Conservation (phyloP, 2,888 invertebrate genomes). For the Caradrina kadenii region DNA sequence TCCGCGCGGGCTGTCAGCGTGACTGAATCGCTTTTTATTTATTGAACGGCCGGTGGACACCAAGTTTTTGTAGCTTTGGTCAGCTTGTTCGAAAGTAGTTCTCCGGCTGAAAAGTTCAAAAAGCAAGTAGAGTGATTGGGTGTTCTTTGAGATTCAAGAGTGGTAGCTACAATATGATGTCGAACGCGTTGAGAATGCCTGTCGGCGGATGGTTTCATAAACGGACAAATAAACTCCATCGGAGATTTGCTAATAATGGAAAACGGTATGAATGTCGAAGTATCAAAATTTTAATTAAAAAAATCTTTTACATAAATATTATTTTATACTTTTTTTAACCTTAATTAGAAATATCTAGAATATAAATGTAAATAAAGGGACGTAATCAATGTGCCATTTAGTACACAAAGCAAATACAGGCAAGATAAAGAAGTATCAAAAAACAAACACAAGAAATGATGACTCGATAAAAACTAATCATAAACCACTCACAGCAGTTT, state of each 20-base stretch:
- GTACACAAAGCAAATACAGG: conserved; percentile 55
- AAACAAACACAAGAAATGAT: conserved; percentile 38
- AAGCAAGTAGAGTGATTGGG: conserved; percentile 71
- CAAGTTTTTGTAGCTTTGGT: conserved; percentile 75
- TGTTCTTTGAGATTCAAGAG: conserved; percentile 70
- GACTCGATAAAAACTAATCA: conserved; percentile 28
- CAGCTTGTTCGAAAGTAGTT: conserved; percentile 80
- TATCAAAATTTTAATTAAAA: neutral
- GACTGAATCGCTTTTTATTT: conserved; percentile 80
- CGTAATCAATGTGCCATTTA: conserved; percentile 23
- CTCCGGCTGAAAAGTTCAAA: conserved; percentile 68
- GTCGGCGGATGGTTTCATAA: conserved; percentile 86
- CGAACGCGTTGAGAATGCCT: conserved; percentile 81
- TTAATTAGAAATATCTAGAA: neutral
- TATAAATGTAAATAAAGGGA: conserved; percentile 3
- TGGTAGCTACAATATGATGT: conserved; percentile 82
- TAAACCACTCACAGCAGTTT: conserved; percentile 4
- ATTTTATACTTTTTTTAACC: neutral
- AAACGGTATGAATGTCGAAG: conserved; percentile 80
- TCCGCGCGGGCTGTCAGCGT: conserved; percentile 76
- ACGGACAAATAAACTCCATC: conserved; percentile 82
- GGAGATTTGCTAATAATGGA: conserved; percentile 84
- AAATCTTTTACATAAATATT: neutral
- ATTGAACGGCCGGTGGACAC: conserved; percentile 71
- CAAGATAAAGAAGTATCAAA: conserved; percentile 51